A percentile compares a stretch with the other conserved stretches of the same genome.
Evolutionary conservation across 2,113 vertebrate species (phyloP).

Genomic region (Callipepla squamata): DNA sequence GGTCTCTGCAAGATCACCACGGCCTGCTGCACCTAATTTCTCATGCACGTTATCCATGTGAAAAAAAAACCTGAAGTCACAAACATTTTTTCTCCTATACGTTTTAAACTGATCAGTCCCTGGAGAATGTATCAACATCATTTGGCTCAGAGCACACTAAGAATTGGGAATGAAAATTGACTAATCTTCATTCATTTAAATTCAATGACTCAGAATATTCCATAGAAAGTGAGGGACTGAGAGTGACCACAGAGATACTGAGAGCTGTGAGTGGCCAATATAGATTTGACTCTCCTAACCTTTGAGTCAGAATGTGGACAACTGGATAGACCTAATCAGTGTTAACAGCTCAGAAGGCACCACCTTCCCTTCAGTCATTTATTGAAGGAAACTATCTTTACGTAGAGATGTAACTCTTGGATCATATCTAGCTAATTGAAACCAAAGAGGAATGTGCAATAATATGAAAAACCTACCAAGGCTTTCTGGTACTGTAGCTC

Average conservation of each 20-base stretch:
- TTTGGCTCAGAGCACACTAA: neutral
- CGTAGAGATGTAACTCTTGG: neutral
- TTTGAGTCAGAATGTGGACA: neutral
- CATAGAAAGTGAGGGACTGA: neutral
- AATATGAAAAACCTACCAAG: neutral
- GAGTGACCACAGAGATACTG: fast-evolving
- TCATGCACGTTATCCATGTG: fast-evolving
- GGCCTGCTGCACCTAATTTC: neutral
- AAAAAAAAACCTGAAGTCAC: neutral
- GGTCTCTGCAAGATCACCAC: neutral
- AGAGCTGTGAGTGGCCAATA: neutral
- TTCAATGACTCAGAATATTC: neutral
- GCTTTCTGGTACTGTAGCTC: neutral
- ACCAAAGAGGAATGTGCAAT: neutral
- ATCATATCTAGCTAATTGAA: fast-evolving
- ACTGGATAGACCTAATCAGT: neutral
- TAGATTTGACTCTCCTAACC: neutral
- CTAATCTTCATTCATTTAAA: neutral
- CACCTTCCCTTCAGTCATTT: neutral
- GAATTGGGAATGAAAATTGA: neutral
- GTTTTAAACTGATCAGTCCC: neutral
- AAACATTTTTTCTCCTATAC: neutral
- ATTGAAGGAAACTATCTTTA: neutral
- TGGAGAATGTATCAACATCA: neutral
- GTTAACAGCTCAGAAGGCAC: neutral